Evolutionary conservation across 2,113 vertebrate genomes (phyloP).

Genomic region (Peromyscus leucopus): DNA sequence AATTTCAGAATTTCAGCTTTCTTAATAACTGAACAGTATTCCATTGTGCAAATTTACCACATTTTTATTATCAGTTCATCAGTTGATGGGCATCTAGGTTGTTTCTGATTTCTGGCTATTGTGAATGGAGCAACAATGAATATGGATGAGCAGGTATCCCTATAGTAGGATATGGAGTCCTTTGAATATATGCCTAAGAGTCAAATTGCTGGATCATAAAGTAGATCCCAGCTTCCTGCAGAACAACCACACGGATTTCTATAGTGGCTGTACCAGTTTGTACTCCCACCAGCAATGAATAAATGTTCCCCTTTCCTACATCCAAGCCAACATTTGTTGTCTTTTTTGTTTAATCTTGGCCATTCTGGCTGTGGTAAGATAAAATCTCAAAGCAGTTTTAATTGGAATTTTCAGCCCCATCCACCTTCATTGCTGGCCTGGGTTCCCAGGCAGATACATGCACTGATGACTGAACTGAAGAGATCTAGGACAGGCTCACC

Average conservation of each 20-base stretch:
- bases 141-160: not conserved
- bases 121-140: not conserved
- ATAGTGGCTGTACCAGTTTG: not conserved
- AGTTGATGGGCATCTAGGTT: not conserved
- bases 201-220: not conserved
- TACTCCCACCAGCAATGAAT: not conserved
- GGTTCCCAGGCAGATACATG: not conserved
- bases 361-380: not conserved
- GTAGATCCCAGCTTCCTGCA: not conserved
- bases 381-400: not conserved
- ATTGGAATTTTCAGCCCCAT: not conserved
- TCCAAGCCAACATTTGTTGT: not conserved
- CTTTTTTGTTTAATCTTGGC: not conserved
- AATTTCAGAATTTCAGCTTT: not conserved
- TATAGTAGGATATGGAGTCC: not conserved
- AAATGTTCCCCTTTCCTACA: not conserved
- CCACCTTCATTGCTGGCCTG: not conserved
- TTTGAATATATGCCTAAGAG: not conserved
- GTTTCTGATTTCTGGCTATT: not conserved
- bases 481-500: not conserved
- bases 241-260: not conserved
- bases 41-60: not conserved
- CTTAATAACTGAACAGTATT: not conserved
- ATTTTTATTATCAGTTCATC: not conserved
- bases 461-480: not conserved